Base-by-base conservation (phyloP, 2,113 vertebrate genomes). In the Neolamprologus fasciatus region DNA sequence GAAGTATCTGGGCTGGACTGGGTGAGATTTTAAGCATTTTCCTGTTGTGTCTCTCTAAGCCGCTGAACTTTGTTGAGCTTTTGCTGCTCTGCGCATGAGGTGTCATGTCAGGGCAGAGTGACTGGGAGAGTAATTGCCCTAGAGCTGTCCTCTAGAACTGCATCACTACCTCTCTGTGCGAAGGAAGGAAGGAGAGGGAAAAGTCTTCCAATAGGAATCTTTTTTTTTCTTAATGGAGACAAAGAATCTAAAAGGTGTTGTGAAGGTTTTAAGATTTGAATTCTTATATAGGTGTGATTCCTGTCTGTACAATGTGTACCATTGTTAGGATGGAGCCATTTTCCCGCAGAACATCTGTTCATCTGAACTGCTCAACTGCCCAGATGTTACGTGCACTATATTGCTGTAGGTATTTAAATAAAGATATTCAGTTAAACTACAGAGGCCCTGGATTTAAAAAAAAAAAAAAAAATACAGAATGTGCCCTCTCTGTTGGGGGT, bases 131-230 rank as follows among this genome's bases (percentile, higher is more conserved):
- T 90, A 89, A 94, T 92, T 93, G 91, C 91, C 93, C 92, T 89
- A 54, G 83, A 94, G 93, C 93, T 83, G 85, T 93, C 89, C 91
- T 95, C 87, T 86, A 85, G 83, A 82, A 47, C 89, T 92, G 89
- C 89, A 94, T 89, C 91, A 83, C 58, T 80, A 80, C 86, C 28
- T 78, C 83, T 79, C 50, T 42, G 40, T 79, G 33, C 5, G 50
- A 55, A 87, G 37, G 53, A 42, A 47, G 55, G 87, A 80, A 85
- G 87, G 68, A 82, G 81, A 73, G 86, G 42, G 82, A 35, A 51
- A 68, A 54, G 47, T 84, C 51, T 79, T 89, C 83, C 86, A 26
- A 82, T 88, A 93, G 87, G 91, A 95, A 92, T 42, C 85, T 93
- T 94, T 95, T 95, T 90, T 55, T 81, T 71, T 35, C 9, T 66